A percentile compares a stretch with the other conserved stretches of the same genome.
phyloP scores from a whole-genome alignment of 2,797 vertebrate species.

The Macropus fuliginosus region DNA sequence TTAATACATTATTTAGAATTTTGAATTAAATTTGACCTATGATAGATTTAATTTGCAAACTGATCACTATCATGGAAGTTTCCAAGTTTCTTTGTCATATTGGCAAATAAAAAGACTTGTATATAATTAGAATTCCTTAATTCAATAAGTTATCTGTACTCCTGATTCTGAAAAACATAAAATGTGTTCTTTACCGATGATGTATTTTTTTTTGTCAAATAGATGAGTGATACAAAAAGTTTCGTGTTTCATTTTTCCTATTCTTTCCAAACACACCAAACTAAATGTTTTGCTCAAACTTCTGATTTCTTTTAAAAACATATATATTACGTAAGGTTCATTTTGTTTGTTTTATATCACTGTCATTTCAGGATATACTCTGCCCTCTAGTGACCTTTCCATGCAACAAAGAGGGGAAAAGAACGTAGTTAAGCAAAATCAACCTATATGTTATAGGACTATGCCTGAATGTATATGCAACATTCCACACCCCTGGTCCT shows the following conservation, averaged over 20 bases:
- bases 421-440: neutral
- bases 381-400: neutral
- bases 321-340: neutral
- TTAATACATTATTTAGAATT: neutral
- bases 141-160: neutral
- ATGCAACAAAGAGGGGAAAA: neutral
- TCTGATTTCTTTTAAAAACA: neutral
- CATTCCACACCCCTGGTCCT: neutral
- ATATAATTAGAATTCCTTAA: slow-evolving; percentile 9
- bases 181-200: neutral
- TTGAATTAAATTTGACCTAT: neutral
- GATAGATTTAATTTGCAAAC: neutral
- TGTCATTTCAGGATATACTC: neutral
- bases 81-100: slow-evolving; percentile 1
- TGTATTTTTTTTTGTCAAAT: neutral
- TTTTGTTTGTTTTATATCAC: neutral
- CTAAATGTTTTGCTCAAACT: slow-evolving; percentile 21
- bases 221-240: slow-evolving; percentile 22
- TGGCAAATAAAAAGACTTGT: slow-evolving; percentile 42
- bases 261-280: neutral
- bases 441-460: neutral
- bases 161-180: slow-evolving; percentile 36
- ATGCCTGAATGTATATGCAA: neutral
- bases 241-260: slow-evolving; percentile 43
- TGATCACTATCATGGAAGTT: neutral